Conservation (phyloP, 2,797 vertebrate genomes). For the Ctenosaura bakeri region DNA sequence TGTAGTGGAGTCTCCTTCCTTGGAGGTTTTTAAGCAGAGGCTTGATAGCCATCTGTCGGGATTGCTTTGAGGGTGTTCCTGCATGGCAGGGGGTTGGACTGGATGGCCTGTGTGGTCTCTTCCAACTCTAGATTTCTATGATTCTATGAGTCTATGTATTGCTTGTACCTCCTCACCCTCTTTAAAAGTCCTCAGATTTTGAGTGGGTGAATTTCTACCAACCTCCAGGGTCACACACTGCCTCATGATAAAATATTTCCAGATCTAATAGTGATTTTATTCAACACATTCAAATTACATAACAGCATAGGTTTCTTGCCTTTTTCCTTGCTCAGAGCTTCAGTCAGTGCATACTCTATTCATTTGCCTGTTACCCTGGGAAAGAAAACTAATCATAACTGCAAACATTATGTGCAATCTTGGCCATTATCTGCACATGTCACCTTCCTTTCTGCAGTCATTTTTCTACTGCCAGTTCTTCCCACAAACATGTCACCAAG, state of each 20-base stretch:
- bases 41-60: too few relatives aligned
- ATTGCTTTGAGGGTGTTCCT: too few relatives aligned
- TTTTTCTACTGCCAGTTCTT: neutral
- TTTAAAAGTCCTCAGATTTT: too few relatives aligned
- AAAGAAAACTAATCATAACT: neutral
- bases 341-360: constrained; percentile 11
- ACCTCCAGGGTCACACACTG: too few relatives aligned
- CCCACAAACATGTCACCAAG: neutral
- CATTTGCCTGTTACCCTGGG: neutral
- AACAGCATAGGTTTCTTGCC: neutral
- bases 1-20: too few relatives aligned
- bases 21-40: too few relatives aligned
- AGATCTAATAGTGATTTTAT: neutral
- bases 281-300: constrained; percentile 34
- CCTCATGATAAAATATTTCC: neutral
- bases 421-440: neutral
- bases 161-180: too few relatives aligned
- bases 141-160: too few relatives aligned
- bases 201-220: too few relatives aligned
- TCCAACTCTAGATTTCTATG: too few relatives aligned
- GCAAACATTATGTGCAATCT: neutral
- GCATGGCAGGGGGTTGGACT: too few relatives aligned
- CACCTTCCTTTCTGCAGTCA: neutral
- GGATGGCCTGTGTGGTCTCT: too few relatives aligned
- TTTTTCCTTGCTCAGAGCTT: neutral